Base-by-base conservation (phyloP, 2,113 vertebrate genomes). In the Nothocercus nigrocapillus region DNA sequence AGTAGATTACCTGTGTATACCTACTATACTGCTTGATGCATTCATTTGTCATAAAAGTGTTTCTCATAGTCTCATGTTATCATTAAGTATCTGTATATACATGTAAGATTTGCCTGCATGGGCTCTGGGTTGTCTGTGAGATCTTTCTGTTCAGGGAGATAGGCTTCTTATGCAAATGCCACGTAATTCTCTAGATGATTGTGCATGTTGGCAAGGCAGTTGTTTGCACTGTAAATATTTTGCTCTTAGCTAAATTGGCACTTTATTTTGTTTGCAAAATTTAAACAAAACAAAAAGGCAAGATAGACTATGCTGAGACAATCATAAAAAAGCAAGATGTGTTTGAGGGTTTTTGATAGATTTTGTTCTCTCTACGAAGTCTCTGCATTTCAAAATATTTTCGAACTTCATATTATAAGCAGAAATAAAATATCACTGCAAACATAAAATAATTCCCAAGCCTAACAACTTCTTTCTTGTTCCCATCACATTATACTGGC, bases 171-270 rank as follows among this genome's bases (percentile, higher is more conserved):
- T 18, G 70, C 8, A 90, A 88, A 92, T 78, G 20, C 2, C 30
- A 40, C 25, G 22, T 38, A 85, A 67, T 83, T 78, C 36, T 77
- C 68, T 70, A 62, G 40, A 67, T n/a, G 20, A 75, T 70, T 83
- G 5, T 11, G 36, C 20, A 63, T 17, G 8, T 66, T 84, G 61
- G 9, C 20, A 92, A 88, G 9, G 32, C 7, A 67, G 10, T 70
- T 81, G 28, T 63, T 96, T 84, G 20, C 18, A 42, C 20, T 63
- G 45, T 74, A 89, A 95, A 89, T 84, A 72, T 94, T 93, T 93
- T 89, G 4, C 36, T 91, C 7, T 53, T 83, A 67, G 54, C 9
- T 77, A 74, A 78, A 86, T 84, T 81, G 89, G 51, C 66, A 7
- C 3, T 94, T 69, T 15, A 27, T 66, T 69, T 83, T 80, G 6